Percentiles rank a stretch among this genome's conserved stretches.
These are phyloP conservation scores for Suricata suricatta DNA, from an alignment of 2,113 vertebrate species.

Conservation along the genomic window DNA sequence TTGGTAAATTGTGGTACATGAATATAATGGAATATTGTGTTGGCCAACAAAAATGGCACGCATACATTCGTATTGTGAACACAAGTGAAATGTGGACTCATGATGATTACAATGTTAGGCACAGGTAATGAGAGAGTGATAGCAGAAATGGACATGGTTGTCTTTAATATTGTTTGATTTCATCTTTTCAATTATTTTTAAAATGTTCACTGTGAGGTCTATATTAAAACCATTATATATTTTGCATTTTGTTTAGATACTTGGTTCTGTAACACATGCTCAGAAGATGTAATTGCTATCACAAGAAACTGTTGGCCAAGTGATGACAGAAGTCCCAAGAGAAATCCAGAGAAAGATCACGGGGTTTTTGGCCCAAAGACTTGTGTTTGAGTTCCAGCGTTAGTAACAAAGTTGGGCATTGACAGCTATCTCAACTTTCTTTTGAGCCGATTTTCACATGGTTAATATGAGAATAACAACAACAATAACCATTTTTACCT, in stretches of 20 bases:
- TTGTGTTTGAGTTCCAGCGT: neutral
- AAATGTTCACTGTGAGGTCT: neutral
- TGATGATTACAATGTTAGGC: neutral
- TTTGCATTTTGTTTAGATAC: neutral
- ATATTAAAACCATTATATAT: neutral
- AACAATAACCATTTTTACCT: neutral
- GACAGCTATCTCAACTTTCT: neutral
- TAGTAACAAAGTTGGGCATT: neutral
- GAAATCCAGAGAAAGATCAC: neutral
- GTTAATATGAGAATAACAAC: neutral
- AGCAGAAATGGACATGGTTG: neutral
- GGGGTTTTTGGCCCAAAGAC: neutral
- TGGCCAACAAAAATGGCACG: neutral
- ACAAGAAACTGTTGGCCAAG: neutral
- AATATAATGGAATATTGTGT: neutral
- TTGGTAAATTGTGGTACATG: neutral
- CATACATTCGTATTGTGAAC: fast-evolving
- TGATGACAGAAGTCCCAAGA: neutral
- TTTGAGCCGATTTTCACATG: neutral
- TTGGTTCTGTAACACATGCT: neutral
- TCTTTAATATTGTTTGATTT: neutral
- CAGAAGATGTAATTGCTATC: neutral
- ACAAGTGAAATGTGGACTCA: neutral
- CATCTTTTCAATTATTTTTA: neutral
- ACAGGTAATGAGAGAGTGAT: neutral